Conservation (phyloP, 2,113 vertebrate genomes). For the Aphelocoma coerulescens region DNA sequence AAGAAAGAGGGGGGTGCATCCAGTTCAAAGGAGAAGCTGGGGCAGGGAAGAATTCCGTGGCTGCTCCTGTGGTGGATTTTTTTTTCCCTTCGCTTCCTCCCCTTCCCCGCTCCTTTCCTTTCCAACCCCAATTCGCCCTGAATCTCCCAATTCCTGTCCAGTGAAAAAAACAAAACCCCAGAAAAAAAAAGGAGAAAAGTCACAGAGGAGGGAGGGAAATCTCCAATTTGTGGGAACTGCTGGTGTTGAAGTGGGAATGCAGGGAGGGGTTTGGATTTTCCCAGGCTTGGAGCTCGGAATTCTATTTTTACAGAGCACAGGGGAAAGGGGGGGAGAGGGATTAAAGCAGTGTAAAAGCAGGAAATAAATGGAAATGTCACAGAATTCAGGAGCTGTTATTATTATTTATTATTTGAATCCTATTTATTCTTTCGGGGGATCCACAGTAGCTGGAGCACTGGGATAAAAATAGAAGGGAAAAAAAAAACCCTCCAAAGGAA, state of each 20-base stretch:
- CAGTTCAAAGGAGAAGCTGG: slow-evolving; percentile 30
- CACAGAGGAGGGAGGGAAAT: slow-evolving; percentile 27
- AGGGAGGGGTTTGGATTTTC: slow-evolving; percentile 43
- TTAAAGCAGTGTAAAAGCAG: not conserved
- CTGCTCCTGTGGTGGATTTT: slow-evolving; percentile 43
- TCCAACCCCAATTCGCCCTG: not conserved
- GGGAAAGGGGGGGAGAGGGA: not conserved
- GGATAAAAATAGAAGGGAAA: not conserved
- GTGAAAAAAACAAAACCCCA: not conserved
- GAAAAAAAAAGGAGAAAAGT: not conserved
- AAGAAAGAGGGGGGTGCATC: not conserved
- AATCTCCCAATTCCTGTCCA: not conserved
- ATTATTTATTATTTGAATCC: not conserved
- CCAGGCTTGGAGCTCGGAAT: not conserved
- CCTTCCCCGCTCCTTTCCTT: not conserved
- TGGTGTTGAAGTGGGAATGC: slow-evolving; percentile 39
- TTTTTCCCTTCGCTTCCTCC: slow-evolving; percentile 22
- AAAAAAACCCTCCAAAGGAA: not conserved
- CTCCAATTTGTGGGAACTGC: slow-evolving; percentile 65
- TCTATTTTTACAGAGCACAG: slow-evolving; percentile 55
- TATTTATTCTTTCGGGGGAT: not conserved
- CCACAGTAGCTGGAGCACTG: fast-evolving
- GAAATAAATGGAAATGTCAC: not conserved
- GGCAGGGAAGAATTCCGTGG: slow-evolving; percentile 30
- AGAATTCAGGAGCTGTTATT: not conserved